These are phyloP conservation scores for Lanistes nyassanus DNA, from an alignment of 1,140 invertebrate genomes.

Conservation along the genomic window DNA sequence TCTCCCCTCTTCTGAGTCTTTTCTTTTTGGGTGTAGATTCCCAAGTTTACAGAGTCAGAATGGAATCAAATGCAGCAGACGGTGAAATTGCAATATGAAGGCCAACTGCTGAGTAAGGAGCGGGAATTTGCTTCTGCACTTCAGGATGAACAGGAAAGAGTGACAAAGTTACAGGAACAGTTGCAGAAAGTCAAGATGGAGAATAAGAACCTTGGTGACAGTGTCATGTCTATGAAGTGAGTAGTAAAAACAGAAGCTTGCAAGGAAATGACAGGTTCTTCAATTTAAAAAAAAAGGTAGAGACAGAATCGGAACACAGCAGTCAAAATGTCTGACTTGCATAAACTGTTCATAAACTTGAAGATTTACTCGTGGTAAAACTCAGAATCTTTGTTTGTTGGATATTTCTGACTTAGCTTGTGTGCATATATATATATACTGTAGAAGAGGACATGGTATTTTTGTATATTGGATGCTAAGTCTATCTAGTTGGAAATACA, in stretches of 20 bases:
- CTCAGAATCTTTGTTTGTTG: background rate
- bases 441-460: background rate
- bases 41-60: constrained; percentile 59
- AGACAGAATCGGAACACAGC: too few relatives aligned
- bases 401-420: background rate
- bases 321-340: too few relatives aligned
- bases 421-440: background rate
- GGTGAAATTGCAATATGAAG: constrained; percentile 65
- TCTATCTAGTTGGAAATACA: too few relatives aligned
- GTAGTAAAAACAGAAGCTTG: background rate
- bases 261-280: too few relatives aligned
- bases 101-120: constrained; percentile 64
- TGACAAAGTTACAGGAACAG: background rate
- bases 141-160: constrained; percentile 29
- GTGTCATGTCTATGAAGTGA: constrained; percentile 10
- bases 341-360: too few relatives aligned
- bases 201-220: background rate
- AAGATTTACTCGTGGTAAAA: too few relatives aligned
- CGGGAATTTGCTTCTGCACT: constrained; percentile 58
- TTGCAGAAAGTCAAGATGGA: background rate
- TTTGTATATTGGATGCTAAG: too few relatives aligned
- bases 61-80: constrained; percentile 59
- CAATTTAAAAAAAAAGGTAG: too few relatives aligned
- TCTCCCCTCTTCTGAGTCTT: background rate
- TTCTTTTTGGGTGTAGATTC: constrained; percentile 43